Conservation (phyloP, 2,888 invertebrate species). For the Argynnis bischoffii region DNA sequence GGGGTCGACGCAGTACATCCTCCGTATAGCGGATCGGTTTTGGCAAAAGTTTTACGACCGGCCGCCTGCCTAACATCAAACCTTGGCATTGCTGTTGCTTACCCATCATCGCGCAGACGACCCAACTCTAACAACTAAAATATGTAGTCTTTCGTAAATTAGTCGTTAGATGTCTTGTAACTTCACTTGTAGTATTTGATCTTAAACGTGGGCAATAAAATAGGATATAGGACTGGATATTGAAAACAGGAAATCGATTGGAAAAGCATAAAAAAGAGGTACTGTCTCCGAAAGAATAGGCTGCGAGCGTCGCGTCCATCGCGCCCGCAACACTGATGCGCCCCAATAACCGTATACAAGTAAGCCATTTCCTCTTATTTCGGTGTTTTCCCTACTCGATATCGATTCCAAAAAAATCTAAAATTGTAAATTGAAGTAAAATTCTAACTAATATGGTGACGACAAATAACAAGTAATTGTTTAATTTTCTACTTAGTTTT, state of each 20-base stretch:
- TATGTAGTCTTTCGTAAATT: too few relatives aligned
- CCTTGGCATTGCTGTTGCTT: too few relatives aligned
- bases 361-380: constrained; percentile 18
- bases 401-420: background rate
- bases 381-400: constrained; percentile 5
- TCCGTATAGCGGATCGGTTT: too few relatives aligned
- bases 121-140: too few relatives aligned
- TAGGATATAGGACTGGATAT: background rate
- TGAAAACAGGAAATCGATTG: constrained; percentile 3
- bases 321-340: background rate
- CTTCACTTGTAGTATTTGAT: background rate
- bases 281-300: constrained; percentile 32
- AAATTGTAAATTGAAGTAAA: background rate
- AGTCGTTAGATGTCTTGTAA: background rate
- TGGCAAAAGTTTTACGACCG: too few relatives aligned
- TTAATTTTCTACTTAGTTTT: too few relatives aligned
- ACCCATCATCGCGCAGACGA: too few relatives aligned
- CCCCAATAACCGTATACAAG: constrained; percentile 28
- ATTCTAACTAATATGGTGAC: background rate
- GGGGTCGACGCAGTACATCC: too few relatives aligned
- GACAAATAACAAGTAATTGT: too few relatives aligned
- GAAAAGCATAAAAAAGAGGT: constrained; percentile 26
- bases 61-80: too few relatives aligned
- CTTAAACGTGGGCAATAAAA: background rate
- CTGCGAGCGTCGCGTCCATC: background rate